phyloP scores from a whole-genome alignment of 2,797 vertebrate species.

The Propithecus perrieri region DNA sequence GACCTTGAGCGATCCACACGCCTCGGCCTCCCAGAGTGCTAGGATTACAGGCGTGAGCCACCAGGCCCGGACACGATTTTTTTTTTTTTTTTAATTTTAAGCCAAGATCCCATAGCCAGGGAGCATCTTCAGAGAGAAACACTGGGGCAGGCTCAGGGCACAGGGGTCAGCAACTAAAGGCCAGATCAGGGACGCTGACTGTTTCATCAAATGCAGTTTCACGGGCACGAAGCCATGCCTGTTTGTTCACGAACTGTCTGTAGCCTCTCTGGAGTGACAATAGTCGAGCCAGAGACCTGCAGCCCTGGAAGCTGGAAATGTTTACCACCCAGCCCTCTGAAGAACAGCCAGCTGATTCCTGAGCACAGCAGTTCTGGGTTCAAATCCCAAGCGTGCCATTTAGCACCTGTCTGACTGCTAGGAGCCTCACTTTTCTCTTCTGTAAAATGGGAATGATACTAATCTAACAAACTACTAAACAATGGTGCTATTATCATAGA shows the following conservation, averaged over 20 bases:
- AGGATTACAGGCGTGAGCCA: too few species aligned
- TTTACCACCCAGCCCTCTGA: background rate
- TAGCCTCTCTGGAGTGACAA: background rate
- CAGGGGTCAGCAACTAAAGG: fast-evolving
- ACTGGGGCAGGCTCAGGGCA: background rate
- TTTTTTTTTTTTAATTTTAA: background rate
- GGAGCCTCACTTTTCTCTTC: background rate
- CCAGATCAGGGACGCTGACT: background rate
- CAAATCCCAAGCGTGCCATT: background rate
- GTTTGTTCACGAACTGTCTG: fast-evolving
- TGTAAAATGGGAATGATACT: background rate
- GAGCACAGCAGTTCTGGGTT: background rate
- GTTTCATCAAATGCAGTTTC: background rate
- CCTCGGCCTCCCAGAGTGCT: too few species aligned
- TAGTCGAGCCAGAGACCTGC: background rate
- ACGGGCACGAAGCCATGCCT: background rate
- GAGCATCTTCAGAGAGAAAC: background rate
- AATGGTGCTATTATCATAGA: fast-evolving
- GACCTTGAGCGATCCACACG: too few species aligned
- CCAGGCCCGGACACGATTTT: too few species aligned
- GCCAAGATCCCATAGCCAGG: background rate
- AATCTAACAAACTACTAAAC: too few species aligned
- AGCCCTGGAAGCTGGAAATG: background rate
- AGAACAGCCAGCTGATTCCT: background rate
- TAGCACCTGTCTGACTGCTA: background rate